phyloP scores from a whole-genome alignment of 2,888 invertebrate genomes.

The Pantelozetes paolii region DNA sequence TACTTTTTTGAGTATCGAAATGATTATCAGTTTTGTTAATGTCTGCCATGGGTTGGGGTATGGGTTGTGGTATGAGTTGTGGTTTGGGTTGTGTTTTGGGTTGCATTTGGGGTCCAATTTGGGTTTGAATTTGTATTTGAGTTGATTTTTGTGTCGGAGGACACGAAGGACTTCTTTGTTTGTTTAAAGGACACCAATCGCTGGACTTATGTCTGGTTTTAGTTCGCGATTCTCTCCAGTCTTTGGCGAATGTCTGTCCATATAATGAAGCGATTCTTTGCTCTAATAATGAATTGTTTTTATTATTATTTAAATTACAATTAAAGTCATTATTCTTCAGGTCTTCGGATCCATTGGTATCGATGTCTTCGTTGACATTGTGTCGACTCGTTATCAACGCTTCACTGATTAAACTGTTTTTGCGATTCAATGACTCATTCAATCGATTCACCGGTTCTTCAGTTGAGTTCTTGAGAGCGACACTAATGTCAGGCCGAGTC shows the following conservation, averaged over 20 bases:
- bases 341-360: constrained; percentile 2
- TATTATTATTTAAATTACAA: constrained; percentile 25
- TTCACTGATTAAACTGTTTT: constrained; percentile 16
- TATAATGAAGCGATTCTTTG: constrained; percentile 82
- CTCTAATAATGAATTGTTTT: constrained; percentile 69
- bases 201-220: constrained; percentile 24
- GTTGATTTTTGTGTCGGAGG: constrained; percentile 35
- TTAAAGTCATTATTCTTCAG: not conserved
- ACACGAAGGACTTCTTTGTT: constrained; percentile 44
- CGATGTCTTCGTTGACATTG: not conserved
- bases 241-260: constrained; percentile 57
- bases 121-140: not conserved
- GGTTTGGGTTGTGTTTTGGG: no score
- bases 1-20: constrained; percentile 1
- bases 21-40: not conserved
- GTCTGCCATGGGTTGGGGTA: not conserved
- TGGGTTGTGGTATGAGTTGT: no score
- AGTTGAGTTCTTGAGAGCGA: not conserved
- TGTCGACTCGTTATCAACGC: constrained; percentile 19
- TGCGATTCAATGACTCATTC: constrained; percentile 8
- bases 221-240: constrained; percentile 43
- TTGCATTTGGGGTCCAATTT: not conserved
- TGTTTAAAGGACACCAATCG: not conserved
- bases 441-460: constrained; percentile 23
- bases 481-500: not conserved